These are phyloP conservation scores for Eptesicus fuscus DNA, from an alignment of 2,113 vertebrate species.

Conservation along the genomic window DNA sequence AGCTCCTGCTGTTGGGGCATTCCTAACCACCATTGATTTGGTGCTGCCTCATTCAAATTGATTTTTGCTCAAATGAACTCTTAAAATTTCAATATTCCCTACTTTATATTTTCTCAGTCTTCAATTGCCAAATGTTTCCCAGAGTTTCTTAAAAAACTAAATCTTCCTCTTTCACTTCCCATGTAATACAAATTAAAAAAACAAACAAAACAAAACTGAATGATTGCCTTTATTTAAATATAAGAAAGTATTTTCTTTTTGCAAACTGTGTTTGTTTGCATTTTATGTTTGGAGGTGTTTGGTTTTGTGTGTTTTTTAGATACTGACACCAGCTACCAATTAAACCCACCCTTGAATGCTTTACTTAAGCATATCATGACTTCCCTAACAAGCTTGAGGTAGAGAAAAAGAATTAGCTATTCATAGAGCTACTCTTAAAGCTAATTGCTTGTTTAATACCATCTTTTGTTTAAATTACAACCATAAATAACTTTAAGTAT, in stretches of 20 bases:
- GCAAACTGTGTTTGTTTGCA: background rate
- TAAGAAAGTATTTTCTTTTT: background rate
- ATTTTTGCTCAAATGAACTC: background rate
- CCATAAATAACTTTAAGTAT: background rate
- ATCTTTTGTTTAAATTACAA: background rate
- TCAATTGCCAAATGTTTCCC: background rate
- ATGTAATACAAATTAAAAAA: background rate
- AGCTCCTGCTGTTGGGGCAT: background rate
- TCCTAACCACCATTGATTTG: background rate
- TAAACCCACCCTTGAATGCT: background rate
- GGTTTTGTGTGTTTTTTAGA: background rate
- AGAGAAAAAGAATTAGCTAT: background rate
- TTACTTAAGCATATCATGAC: background rate
- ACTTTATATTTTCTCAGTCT: background rate
- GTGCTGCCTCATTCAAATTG: background rate
- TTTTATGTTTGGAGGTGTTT: background rate
- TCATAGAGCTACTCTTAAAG: background rate
- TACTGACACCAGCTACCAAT: background rate
- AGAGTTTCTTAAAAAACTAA: background rate
- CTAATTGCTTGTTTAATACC: slow-evolving; percentile 14
- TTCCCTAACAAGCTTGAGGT: background rate
- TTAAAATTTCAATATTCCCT: background rate
- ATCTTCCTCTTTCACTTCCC: background rate
- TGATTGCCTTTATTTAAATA: background rate
- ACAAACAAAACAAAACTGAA: background rate